Conservation (phyloP, 2,113 vertebrate genomes). For the Cisticola juncidis region DNA sequence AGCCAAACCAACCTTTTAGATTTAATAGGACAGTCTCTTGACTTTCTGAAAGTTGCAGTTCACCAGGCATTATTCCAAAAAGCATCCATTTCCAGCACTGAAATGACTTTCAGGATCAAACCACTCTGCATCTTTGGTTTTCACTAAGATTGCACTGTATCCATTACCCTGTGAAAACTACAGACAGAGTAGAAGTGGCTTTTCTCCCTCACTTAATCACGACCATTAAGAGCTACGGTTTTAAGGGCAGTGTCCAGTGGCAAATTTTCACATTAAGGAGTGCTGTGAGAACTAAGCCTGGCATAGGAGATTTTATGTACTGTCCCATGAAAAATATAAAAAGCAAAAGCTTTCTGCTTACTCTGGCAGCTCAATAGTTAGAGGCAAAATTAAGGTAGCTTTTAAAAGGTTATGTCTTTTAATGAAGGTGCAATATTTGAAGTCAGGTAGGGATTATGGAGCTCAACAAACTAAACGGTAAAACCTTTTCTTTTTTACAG, state of each 20-base stretch:
- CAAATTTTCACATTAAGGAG: neutral
- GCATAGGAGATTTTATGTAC: neutral
- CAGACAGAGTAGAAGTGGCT: neutral
- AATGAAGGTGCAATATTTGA: neutral
- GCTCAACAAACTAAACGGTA: neutral
- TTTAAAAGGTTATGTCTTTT: neutral
- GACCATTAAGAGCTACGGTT: neutral
- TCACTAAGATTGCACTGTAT: neutral
- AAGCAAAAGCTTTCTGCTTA: neutral
- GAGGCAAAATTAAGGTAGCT: neutral
- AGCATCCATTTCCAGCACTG: neutral
- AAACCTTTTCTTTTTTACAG: neutral
- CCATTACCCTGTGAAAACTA: neutral
- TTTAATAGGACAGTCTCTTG: neutral
- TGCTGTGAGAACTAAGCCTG: neutral
- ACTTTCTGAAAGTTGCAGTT: slow-evolving; percentile 13
- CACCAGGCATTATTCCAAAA: slow-evolving; percentile 17
- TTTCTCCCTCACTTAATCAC: slow-evolving; percentile 1
- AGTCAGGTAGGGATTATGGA: neutral
- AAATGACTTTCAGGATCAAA: slow-evolving; percentile 9
- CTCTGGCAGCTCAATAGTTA: neutral
- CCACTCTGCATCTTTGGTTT: slow-evolving; percentile 4
- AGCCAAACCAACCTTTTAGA: slow-evolving; percentile 31
- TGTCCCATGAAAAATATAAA: neutral
- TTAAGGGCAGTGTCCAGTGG: neutral